phyloP scores from a whole-genome alignment of 2,888 invertebrate species.

The Oxyteleia sp. region DNA sequence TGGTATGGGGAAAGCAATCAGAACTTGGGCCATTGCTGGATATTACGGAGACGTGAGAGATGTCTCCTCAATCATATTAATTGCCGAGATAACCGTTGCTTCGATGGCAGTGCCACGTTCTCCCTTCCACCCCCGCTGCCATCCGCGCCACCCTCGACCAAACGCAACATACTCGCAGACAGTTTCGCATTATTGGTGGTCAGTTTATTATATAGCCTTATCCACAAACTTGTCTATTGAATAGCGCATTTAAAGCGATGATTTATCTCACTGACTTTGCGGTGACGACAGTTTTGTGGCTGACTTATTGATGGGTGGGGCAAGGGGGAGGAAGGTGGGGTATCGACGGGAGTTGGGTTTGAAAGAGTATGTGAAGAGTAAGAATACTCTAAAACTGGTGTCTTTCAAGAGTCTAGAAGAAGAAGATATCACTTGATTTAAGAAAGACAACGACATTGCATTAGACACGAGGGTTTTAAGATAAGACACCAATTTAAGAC shows the following conservation, averaged over 20 bases:
- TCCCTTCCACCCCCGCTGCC: conserved; percentile 10
- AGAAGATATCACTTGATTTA: too few relatives aligned
- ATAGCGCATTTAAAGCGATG: conserved; percentile 44
- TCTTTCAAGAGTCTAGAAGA: too few relatives aligned
- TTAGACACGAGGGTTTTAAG: too few relatives aligned
- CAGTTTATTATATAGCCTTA: conserved; percentile 61
- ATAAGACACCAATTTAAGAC: too few relatives aligned
- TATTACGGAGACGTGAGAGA: too few relatives aligned
- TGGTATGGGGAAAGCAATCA: too few relatives aligned
- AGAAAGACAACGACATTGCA: too few relatives aligned
- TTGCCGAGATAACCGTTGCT: conserved; percentile 87
- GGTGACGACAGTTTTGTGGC: conserved; percentile 43
- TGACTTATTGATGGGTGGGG: conserved; percentile 24
- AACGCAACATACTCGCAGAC: conserved; percentile 61
- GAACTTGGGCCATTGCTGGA: too few relatives aligned
- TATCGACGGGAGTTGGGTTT: background rate
- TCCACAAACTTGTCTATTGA: conserved; percentile 60
- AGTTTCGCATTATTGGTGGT: conserved; percentile 63
- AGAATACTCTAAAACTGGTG: too few relatives aligned
- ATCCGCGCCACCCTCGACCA: conserved; percentile 24
- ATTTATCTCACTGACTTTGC: conserved; percentile 51
- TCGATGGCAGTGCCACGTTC: conserved; percentile 81
- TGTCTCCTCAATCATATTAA: too few relatives aligned
- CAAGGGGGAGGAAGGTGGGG: background rate
- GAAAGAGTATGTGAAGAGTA: background rate